Base-by-base conservation (phyloP, 2,888 invertebrate species). In the Gnatocerus cornutus region DNA sequence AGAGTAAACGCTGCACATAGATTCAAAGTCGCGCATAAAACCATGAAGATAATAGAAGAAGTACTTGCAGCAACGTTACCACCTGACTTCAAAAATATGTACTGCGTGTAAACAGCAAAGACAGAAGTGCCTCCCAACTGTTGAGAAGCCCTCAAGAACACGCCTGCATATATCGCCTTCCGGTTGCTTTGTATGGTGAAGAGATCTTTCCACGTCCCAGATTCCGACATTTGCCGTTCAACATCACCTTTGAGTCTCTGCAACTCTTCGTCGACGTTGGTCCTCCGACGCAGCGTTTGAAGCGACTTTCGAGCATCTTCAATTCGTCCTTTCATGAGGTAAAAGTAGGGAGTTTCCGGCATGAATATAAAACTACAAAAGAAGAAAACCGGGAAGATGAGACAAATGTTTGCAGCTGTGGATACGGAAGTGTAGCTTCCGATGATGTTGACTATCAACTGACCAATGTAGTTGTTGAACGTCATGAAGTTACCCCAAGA, bases 361-460 rank as follows among this genome's bases (percentile, higher is more conserved):
- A 91, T 85, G 78, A 88, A 88, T 43, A 82, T 14, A 81, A 91
- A 88, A 10, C 87, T 83, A 10, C 89, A 62, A 29, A 90, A 81
- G 77, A 90, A 88, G 39, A 88, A 74, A 33, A 90, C 81, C 8
- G 90, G 89, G 61, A 90, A 84, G 72, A 87, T 81, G 73, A 89
- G 84, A 79, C 89, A 90, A 80, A 89, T 86, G 65, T 84, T 84
- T 62, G 89, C 89, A 71, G 89, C 84, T 13, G 81, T 82, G 73
- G 80, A 79, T 82, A 89, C 87, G 70, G 85, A 82, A 16, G 87
- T 87, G 80, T 86, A 88, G 3, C 88, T 88, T 12, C 89, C 90
- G 73, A 89, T 86, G 79, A 88, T 85, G 83, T 88, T 82, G 12
- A 80, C 77, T 8, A 76, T n/a, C n/a, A 80, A 76, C 16, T 78